A percentile compares a stretch with the other conserved stretches of the same genome.
Evolutionary conservation across 2,797 vertebrate species (phyloP).

Genomic region (Hypotaenidia philippensis): DNA sequence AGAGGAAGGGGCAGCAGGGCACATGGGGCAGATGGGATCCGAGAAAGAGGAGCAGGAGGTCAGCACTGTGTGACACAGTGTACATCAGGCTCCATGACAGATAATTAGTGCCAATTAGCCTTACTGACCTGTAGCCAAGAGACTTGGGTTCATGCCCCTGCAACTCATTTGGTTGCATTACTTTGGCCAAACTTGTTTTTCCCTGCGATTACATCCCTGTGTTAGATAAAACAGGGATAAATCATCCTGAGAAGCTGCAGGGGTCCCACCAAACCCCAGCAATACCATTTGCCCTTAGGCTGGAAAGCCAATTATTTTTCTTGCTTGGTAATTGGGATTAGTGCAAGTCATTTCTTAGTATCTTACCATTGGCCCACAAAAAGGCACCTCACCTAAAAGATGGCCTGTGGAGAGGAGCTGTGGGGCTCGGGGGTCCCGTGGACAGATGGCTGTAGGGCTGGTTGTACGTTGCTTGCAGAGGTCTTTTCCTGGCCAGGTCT

Average conservation of each 20-base stretch:
- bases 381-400: not conserved
- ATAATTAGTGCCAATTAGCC: not conserved
- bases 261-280: not conserved
- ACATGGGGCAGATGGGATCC: rapidly evolving
- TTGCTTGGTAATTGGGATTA: not conserved
- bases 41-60: not conserved
- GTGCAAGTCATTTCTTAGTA: not conserved
- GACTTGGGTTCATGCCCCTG: not conserved
- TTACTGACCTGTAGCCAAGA: not conserved
- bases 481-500: constrained; percentile 53
- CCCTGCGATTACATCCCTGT: not conserved
- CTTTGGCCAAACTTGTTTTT: not conserved
- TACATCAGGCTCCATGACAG: not conserved
- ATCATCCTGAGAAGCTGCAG: not conserved
- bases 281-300: not conserved
- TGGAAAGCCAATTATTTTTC: rapidly evolving
- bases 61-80: not conserved
- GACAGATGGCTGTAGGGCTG: not conserved
- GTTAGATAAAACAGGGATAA: not conserved
- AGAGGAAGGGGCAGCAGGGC: not conserved
- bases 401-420: not conserved
- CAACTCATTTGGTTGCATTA: not conserved
- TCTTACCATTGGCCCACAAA: not conserved
- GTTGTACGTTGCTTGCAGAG: not conserved
- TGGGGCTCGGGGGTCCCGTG: rapidly evolving